Evolutionary conservation across 2,797 vertebrate genomes (phyloP), one percentile per base, ranked within the genome.

Genomic region (Threskiornis aethiopicus): DNA sequence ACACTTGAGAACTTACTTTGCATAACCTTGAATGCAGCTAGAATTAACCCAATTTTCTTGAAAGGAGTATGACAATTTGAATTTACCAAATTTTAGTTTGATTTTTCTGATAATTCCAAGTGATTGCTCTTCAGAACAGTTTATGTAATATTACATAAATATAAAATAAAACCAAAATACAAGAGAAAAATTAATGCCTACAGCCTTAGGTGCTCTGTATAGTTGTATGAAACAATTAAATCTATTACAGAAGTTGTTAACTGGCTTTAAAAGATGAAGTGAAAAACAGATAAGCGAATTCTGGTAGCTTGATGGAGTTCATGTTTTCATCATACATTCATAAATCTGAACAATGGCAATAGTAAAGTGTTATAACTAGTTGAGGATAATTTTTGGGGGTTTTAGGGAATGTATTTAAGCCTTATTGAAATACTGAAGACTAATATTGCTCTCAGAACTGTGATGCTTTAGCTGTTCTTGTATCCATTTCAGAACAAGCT

Each of bases 401-500:
- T 11, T 58, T 61, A n/a, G 42, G 54, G 51, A n/a, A 20, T 54
- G 13, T 57, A 84, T 84, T 79, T 47, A 58, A 79, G 39, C 54
- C 20, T 15, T 57, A 18, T 3, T 67, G 33, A 65, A 86, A 28
- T 54, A 72, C 25, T 62, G 44, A 70, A 69, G 49, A 18, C 14
- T 41, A 57, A 44, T 17, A 2, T 5, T 78, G 42, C 16, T 79
- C 18, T 93, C 29, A 47, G 39, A 90, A 42, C 11, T 52, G 22
- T 15, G n/a, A 1, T 49, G 41, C 17, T 88, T 91, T 52, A 69
- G 4, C 33, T 89, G 42, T 62, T 62, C 41, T 67, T 84, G 9
- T 96, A 3, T 98, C 94, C 16, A 6, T 97, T 98, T 84, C 85
- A 99, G 99, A 98, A 97, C 83, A 99, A 99, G 97, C 97, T 99